phyloP scores from a whole-genome alignment of 2,113 vertebrate genomes.

The Platichthys flesus region DNA sequence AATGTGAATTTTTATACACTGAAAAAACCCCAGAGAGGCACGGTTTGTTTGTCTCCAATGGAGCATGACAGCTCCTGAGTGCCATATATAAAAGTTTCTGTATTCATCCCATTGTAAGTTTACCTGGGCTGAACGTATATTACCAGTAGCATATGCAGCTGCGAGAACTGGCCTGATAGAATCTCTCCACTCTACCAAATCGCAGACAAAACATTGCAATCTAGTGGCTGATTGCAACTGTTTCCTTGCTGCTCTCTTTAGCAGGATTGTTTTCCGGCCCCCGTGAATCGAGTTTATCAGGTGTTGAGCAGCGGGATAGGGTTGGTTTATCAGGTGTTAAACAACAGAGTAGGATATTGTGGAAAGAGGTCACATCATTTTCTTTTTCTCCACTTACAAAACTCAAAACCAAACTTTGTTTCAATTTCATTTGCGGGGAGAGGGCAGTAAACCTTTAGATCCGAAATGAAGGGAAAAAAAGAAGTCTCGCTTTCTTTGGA shows the following conservation, averaged over 20 bases:
- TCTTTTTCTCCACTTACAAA: constrained; percentile 26
- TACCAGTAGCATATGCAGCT: constrained; percentile 66
- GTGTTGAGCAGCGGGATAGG: constrained; percentile 63
- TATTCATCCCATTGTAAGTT: constrained; percentile 64
- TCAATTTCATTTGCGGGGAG: constrained; percentile 44
- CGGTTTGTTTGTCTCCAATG: constrained; percentile 62
- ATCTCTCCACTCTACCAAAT: constrained; percentile 75
- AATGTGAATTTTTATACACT: constrained; percentile 29
- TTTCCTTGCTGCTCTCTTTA: constrained; percentile 70
- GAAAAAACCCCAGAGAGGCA: constrained; percentile 30
- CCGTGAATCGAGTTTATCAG: constrained; percentile 71
- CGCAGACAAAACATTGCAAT: constrained; percentile 75
- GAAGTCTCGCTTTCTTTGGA: constrained; percentile 31
- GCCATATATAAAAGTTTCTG: constrained; percentile 58
- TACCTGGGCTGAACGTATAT: constrained; percentile 71
- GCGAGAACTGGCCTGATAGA: constrained; percentile 68
- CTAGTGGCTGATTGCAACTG: constrained; percentile 71
- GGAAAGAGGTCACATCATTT: constrained; percentile 49
- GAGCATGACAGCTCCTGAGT: constrained; percentile 53
- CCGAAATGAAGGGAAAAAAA: constrained; percentile 21
- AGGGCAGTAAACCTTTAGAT: constrained; percentile 56
- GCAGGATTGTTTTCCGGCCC: constrained; percentile 72
- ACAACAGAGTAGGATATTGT: constrained; percentile 57
- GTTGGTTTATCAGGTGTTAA: constrained; percentile 64
- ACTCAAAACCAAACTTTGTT: constrained; percentile 68